These are phyloP conservation scores for Eonycteris spelaea DNA, from an alignment of 2,113 vertebrate genomes.

Conservation along the genomic window DNA sequence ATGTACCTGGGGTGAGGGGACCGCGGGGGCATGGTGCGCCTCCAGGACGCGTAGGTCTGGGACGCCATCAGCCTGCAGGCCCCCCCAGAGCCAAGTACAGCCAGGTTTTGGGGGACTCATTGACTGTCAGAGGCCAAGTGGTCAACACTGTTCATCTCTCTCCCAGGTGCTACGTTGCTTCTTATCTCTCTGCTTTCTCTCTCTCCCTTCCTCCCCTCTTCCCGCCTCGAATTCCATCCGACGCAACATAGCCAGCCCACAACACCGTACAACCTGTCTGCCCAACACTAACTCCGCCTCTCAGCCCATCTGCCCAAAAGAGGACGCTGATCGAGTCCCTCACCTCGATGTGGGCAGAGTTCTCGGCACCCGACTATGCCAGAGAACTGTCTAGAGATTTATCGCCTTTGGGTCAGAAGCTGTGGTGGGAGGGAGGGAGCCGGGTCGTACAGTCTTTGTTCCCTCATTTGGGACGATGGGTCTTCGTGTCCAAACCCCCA, in stretches of 20 bases:
- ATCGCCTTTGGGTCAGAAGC: neutral
- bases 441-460: neutral
- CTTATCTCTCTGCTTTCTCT: neutral
- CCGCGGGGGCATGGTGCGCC: neutral
- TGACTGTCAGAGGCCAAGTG: neutral
- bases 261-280: too few species aligned
- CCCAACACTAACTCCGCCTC: neutral
- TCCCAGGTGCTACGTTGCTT: rapidly evolving
- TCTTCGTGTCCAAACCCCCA: neutral
- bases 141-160: neutral
- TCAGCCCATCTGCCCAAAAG: neutral
- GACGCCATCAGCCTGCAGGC: neutral
- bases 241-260: neutral
- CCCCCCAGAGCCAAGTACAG: neutral
- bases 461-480: neutral
- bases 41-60: neutral
- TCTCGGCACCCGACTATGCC: neutral
- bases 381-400: neutral
- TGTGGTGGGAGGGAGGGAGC: too few species aligned
- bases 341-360: neutral
- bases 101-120: neutral
- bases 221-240: neutral
- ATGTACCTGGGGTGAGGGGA: too few species aligned
- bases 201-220: neutral
- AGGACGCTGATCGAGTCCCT: rapidly evolving